Base-by-base conservation (phyloP, 2,797 vertebrate species). In the Alectoris magna region DNA sequence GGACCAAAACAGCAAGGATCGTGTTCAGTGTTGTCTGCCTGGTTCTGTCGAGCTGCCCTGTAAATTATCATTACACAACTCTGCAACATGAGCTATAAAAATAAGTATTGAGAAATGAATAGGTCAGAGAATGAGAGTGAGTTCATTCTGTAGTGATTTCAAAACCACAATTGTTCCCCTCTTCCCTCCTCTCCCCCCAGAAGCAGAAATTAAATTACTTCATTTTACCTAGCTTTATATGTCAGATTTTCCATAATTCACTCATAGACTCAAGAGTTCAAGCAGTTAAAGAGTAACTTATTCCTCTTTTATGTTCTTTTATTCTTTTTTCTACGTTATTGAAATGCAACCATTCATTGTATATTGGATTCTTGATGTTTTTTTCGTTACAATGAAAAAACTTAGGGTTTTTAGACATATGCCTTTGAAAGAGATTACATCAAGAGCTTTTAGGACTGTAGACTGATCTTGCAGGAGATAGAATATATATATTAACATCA, bases 141-240 rank as follows among this genome's bases (percentile, higher is more conserved):
- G 95, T 96, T 97, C 96, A 97, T 97, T 94, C 94, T 94, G 91
- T 93, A 96, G 75, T 80, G 78, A 60, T 94, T 96, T 95, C 90
- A 95, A 92, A 95, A 96, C 97, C 97, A 95, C 87, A 96, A 88
- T 91, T 92, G 67, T 86, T 96, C 93, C 39, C 71, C 89, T 76
- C 76, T 96, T 96, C 94, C 58, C 68, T 91, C 17, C 82, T 91
- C 43, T 92, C 26, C 78, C 48, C 62, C 87, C 67, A 96, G 90
- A 95, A 97, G 12, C 58, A 80, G 72, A 97, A 95, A 95, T 88
- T 68, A 94, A 97, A 96, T 92, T 39, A 78, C 26, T 23, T 87
- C 95, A 93, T 84, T 93, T 86, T 91, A 81, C 39, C 60, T 90
- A 84, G 24, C 13, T 89, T 95, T 3, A 8, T 73, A 38, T 78